These are phyloP conservation scores for Nephotettix cincticeps DNA, from an alignment of 1,140 invertebrate genomes.

Conservation along the genomic window DNA sequence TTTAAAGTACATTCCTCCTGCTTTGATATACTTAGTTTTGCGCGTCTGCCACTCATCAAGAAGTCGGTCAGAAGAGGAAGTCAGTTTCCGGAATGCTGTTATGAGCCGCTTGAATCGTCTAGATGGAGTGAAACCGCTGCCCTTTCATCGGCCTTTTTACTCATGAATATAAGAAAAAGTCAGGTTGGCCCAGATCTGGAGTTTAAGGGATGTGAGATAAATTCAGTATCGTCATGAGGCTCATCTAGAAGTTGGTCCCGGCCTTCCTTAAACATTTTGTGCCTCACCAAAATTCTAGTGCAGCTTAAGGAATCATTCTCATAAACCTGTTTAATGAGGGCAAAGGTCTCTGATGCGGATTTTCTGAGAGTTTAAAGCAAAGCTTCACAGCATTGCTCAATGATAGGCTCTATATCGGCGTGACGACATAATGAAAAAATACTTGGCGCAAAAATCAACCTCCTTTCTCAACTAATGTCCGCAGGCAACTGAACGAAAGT, in stretches of 20 bases:
- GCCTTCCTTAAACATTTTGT: conserved; percentile 29
- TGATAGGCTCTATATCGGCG: conserved; percentile 1
- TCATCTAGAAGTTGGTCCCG: conserved; percentile 29
- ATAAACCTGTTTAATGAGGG: conserved; percentile 26
- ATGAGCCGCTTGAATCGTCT: neutral
- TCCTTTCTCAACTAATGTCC: conserved; percentile 1
- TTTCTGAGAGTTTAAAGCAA: conserved; percentile 32
- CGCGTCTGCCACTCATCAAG: neutral
- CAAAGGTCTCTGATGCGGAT: conserved; percentile 32
- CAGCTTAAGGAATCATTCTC: conserved; percentile 21
- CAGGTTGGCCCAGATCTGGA: neutral
- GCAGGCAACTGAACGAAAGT: neutral
- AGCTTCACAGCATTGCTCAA: conserved; percentile 34
- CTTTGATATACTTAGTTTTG: neutral
- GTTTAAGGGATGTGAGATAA: no score
- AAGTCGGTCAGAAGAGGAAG: no score
- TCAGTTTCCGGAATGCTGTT: no score
- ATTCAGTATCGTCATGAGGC: neutral
- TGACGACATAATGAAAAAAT: neutral
- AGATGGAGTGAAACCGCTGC: no score
- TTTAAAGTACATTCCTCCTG: neutral
- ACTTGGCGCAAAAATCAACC: neutral
- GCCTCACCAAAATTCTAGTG: conserved; percentile 27
- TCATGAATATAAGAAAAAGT: neutral
- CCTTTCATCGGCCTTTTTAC: neutral